A percentile compares a stretch with the other conserved stretches of the same genome.
These are phyloP conservation scores for Strongylocentrotus purpuratus DNA, from an alignment of 35 echinoderm and acorn worm species.

Conservation along the genomic window DNA sequence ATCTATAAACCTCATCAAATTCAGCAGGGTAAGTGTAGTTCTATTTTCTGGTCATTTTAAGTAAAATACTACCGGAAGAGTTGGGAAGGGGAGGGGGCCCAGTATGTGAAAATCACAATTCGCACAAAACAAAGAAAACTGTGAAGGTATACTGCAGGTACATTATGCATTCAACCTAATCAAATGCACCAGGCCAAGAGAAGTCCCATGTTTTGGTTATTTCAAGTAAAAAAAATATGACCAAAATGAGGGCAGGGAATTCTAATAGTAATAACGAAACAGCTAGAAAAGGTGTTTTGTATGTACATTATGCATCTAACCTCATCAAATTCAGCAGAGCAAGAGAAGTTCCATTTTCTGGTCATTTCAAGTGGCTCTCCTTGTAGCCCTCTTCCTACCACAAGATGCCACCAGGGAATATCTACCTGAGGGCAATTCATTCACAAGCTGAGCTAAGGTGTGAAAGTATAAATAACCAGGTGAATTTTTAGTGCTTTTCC, in stretches of 20 bases:
- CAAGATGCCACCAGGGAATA: conserved; percentile 24
- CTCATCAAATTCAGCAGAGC: not conserved
- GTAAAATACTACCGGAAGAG: too few relatives aligned
- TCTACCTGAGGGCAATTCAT: conserved; percentile 27
- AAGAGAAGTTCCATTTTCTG: not conserved
- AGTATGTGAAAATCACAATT: too few relatives aligned
- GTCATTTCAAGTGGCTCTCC: not conserved
- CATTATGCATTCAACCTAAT: too few relatives aligned
- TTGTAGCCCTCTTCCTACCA: not conserved
- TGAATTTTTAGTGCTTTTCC: conserved; percentile 16
- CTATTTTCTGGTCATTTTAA: too few relatives aligned
- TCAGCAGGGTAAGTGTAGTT: too few relatives aligned
- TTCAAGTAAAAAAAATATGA: not conserved
- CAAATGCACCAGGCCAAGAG: not conserved
- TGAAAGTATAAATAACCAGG: conserved; percentile 39
- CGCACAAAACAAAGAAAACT: too few relatives aligned
- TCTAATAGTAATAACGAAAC: not conserved
- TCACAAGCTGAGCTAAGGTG: conserved; percentile 2
- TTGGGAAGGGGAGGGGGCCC: too few relatives aligned
- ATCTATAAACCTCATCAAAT: too few relatives aligned
- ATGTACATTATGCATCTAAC: not conserved
- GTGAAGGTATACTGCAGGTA: too few relatives aligned
- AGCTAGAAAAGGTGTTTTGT: not conserved
- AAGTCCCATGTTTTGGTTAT: not conserved
- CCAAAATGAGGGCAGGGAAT: not conserved